phyloP scores from a whole-genome alignment of 2,888 invertebrate species.

The Glomeris marginata region DNA sequence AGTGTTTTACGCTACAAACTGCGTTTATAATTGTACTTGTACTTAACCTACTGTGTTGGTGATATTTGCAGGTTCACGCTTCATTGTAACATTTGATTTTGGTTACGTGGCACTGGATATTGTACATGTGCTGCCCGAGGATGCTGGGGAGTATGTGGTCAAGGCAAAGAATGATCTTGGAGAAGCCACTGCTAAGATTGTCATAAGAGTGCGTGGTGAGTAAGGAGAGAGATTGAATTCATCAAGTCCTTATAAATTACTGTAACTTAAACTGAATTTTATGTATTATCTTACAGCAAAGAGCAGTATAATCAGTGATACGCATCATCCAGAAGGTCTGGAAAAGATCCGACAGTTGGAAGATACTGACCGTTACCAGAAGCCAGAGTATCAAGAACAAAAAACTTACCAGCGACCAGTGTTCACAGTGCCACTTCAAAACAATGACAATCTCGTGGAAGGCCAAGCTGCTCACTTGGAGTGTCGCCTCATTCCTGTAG shows the following conservation, averaged over 20 bases:
- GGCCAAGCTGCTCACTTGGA: conserved; percentile 91
- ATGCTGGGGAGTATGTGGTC: conserved; percentile 88
- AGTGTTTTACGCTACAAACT: background rate
- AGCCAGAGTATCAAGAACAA: conserved; percentile 52
- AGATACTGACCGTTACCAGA: conserved; percentile 44
- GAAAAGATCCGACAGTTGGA: conserved; percentile 82
- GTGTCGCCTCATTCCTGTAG: conserved; percentile 82
- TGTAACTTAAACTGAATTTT: background rate
- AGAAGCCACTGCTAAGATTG: conserved; percentile 68
- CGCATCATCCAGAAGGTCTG: conserved; percentile 85
- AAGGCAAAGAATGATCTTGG: conserved; percentile 84
- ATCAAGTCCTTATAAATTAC: background rate
- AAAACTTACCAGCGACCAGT: conserved; percentile 80
- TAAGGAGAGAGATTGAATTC: background rate
- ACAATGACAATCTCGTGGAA: conserved; percentile 72
- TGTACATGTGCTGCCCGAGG: conserved; percentile 82
- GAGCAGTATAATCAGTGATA: conserved; percentile 71
- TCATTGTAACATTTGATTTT: conserved; percentile 93
- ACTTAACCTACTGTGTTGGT: background rate
- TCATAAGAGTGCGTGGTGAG: conserved; percentile 51
- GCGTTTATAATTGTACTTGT: background rate
- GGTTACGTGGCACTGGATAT: conserved; percentile 95
- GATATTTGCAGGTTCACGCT: conserved; percentile 43
- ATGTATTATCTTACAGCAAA: conserved; percentile 15
- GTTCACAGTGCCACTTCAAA: conserved; percentile 85